phyloP scores from a whole-genome alignment of 2,888 invertebrate genomes.

The Cabera pusaria region DNA sequence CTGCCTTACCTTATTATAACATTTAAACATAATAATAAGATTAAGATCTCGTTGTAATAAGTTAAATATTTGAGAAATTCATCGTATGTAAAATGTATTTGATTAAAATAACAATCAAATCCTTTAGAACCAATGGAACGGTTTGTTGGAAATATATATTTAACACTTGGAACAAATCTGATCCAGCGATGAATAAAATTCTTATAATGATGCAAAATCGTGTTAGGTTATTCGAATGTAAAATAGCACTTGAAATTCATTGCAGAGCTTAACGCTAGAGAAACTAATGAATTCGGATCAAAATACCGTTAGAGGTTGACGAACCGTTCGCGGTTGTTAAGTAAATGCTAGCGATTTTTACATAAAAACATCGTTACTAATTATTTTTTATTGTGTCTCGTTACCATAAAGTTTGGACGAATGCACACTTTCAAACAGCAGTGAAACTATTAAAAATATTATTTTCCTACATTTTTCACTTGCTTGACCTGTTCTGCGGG shows the following conservation, averaged over 20 bases:
- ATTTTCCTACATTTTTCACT: conserved; percentile 11
- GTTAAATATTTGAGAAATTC: too few species aligned
- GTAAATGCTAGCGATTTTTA: conserved; percentile 47
- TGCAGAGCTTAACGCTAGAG: conserved; percentile 33
- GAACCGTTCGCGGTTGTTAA: conserved; percentile 55
- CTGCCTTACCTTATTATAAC: not conserved
- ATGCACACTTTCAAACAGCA: conserved; percentile 25
- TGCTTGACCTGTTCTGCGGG: not conserved
- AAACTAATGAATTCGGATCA: conserved; percentile 62
- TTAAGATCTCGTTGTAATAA: too few species aligned
- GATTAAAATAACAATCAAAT: too few species aligned
- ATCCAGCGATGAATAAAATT: not conserved
- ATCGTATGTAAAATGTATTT: too few species aligned
- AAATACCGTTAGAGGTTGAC: conserved; percentile 72
- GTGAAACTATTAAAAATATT: conserved; percentile 8
- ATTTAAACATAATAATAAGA: conserved; percentile 4
- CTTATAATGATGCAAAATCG: not conserved
- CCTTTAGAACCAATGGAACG: too few species aligned
- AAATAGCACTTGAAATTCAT: conserved; percentile 29
- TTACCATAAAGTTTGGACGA: conserved; percentile 29
- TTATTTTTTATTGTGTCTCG: conserved; percentile 32
- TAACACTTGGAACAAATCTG: too few species aligned
- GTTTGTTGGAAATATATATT: too few species aligned
- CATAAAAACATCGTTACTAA: conserved; percentile 34
- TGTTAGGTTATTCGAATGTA: conserved; percentile 10